These are phyloP conservation scores for Macrotis lagotis DNA, from an alignment of 2,113 vertebrate genomes.

Conservation along the genomic window DNA sequence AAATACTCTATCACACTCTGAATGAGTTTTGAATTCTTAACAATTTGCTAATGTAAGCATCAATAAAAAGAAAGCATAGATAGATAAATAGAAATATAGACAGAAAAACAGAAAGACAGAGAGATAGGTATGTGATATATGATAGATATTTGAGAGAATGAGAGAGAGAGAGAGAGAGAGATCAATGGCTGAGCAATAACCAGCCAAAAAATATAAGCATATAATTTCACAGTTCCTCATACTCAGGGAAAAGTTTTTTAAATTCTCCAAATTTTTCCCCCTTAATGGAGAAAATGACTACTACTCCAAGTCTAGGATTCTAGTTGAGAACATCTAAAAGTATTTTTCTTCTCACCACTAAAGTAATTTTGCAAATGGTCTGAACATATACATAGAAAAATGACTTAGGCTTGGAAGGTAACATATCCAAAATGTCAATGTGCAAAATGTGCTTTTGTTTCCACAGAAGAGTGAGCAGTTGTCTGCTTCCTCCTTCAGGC, in stretches of 20 bases:
- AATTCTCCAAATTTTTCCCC: background rate
- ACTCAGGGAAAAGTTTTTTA: background rate
- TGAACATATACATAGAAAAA: slow-evolving; percentile 43
- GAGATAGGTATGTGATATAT: no score
- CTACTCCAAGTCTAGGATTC: slow-evolving; percentile 22
- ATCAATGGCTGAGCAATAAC: background rate
- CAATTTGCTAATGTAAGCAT: background rate
- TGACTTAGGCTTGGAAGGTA: slow-evolving; percentile 14
- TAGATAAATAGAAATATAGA: background rate
- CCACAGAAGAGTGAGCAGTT: slow-evolving; percentile 26
- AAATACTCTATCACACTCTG: background rate
- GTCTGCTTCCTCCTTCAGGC: background rate
- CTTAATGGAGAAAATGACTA: background rate
- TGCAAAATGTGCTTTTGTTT: slow-evolving; percentile 38
- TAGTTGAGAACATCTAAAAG: slow-evolving; percentile 40
- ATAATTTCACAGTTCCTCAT: background rate
- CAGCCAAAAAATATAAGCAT: background rate
- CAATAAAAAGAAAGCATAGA: background rate
- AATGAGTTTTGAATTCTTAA: background rate
- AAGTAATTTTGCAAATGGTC: slow-evolving; percentile 47
- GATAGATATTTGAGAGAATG: no score
- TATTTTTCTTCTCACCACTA: slow-evolving; percentile 54
- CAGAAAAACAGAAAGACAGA: no score
- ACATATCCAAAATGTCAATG: background rate
- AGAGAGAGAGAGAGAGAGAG: no score